Evolutionary conservation across 1,140 invertebrate genomes (phyloP).

Genomic region (Aphis craccivora): DNA sequence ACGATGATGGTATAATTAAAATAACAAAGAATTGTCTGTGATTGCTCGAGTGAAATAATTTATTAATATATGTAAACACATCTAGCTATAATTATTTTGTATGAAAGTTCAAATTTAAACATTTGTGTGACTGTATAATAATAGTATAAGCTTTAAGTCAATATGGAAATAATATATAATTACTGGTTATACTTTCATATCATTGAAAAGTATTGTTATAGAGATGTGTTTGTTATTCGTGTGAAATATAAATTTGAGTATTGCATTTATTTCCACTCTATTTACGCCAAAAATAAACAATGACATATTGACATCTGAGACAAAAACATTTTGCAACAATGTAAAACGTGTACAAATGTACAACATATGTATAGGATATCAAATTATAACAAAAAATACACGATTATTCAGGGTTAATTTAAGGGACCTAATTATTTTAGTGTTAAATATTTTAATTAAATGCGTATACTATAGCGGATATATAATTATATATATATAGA

Average conservation of each 20-base stretch:
- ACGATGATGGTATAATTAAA: slow-evolving; percentile 17
- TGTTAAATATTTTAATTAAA: background rate
- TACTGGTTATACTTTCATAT: background rate
- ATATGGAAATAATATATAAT: background rate
- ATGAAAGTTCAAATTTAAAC: background rate
- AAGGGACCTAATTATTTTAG: slow-evolving; percentile 3
- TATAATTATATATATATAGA: background rate
- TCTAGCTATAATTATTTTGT: background rate
- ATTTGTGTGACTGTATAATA: background rate
- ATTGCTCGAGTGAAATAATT: background rate
- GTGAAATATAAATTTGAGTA: background rate
- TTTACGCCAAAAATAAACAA: background rate
- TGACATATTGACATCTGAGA: background rate
- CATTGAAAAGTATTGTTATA: background rate
- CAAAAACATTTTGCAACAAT: background rate
- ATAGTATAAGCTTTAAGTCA: background rate
- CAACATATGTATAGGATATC: background rate
- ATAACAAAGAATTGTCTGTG: slow-evolving; percentile 5
- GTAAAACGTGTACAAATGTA: background rate
- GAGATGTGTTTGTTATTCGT: background rate
- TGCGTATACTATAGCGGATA: background rate
- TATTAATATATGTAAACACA: background rate
- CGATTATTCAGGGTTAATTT: slow-evolving; percentile 27
- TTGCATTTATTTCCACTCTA: background rate
- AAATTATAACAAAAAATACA: background rate